A percentile compares a stretch with the other conserved stretches of the same genome.
Evolutionary conservation across 1,140 invertebrate species (phyloP).

Genomic region (Euglossa dilemma): DNA sequence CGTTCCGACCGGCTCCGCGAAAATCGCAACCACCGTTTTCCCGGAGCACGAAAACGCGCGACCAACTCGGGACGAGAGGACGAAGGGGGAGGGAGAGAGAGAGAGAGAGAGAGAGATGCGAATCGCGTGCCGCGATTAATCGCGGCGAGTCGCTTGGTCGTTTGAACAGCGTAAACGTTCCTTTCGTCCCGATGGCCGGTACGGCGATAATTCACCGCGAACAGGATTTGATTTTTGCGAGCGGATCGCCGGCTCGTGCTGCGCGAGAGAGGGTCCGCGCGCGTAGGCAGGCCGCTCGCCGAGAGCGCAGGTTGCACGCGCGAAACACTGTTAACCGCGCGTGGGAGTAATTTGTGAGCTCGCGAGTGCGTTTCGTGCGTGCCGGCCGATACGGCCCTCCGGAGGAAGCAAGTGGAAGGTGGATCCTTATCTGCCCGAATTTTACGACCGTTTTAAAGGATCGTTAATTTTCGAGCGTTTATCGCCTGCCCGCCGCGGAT

Average conservation of each 20-base stretch:
- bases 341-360: conserved; percentile 67
- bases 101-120: too few relatives aligned
- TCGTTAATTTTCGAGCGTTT: conserved; percentile 70
- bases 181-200: not conserved
- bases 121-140: not conserved
- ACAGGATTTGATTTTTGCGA: conserved; percentile 22
- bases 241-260: not conserved
- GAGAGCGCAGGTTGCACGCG: conserved; percentile 46
- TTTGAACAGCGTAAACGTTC: conserved; percentile 25
- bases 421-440: conserved; percentile 67
- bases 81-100: too few relatives aligned
- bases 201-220: not conserved
- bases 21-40: too few relatives aligned
- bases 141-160: not conserved
- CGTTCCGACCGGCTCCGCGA: too few relatives aligned
- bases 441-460: conserved; percentile 72
- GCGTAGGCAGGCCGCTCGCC: conserved; percentile 33
- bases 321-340: conserved; percentile 49
- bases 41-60: too few relatives aligned
- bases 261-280: not conserved
- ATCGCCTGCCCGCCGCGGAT: conserved; percentile 34
- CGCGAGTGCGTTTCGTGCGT: conserved; percentile 56
- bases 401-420: conserved; percentile 57
- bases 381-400: conserved; percentile 42
- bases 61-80: too few relatives aligned